Percentiles rank a stretch among this genome's conserved stretches.
These are phyloP conservation scores for Coregonus sp. DNA, from an alignment of 2,797 vertebrate species.

Conservation along the genomic window DNA sequence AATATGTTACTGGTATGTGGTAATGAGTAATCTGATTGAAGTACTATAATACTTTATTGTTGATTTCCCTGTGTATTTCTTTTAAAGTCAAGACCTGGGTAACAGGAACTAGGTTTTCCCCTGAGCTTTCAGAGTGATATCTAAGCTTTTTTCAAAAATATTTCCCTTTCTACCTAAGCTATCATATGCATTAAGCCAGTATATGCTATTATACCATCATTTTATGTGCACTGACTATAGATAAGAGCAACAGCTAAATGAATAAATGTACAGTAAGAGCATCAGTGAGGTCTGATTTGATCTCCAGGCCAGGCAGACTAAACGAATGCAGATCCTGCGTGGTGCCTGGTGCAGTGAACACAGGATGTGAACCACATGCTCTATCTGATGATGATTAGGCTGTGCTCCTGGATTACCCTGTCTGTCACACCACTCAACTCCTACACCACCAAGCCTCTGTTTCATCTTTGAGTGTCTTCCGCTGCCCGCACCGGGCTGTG, in stretches of 20 bases:
- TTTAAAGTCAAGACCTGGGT: not conserved
- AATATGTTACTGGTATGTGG: not conserved
- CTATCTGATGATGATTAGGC: constrained; percentile 3
- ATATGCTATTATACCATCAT: not conserved
- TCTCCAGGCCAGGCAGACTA: not conserved
- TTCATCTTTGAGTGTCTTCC: not conserved
- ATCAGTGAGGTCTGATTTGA: not conserved
- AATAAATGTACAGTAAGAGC: constrained; percentile 2
- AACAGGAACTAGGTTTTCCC: not conserved
- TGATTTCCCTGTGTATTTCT: not conserved
- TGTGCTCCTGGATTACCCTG: not conserved
- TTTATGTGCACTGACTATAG: not conserved
- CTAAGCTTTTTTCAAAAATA: not conserved
- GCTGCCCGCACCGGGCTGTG: not conserved
- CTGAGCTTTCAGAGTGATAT: not conserved
- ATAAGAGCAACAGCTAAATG: not conserved
- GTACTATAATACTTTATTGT: not conserved
- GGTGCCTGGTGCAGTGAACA: not conserved
- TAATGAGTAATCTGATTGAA: not conserved
- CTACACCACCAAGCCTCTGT: not conserved
- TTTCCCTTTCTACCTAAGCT: not conserved
- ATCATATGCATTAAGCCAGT: not conserved
- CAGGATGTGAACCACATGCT: not conserved
- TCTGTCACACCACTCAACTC: not conserved
- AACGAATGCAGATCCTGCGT: not conserved